Base-by-base conservation (phyloP, 2,113 vertebrate genomes). In the Mola mola region DNA sequence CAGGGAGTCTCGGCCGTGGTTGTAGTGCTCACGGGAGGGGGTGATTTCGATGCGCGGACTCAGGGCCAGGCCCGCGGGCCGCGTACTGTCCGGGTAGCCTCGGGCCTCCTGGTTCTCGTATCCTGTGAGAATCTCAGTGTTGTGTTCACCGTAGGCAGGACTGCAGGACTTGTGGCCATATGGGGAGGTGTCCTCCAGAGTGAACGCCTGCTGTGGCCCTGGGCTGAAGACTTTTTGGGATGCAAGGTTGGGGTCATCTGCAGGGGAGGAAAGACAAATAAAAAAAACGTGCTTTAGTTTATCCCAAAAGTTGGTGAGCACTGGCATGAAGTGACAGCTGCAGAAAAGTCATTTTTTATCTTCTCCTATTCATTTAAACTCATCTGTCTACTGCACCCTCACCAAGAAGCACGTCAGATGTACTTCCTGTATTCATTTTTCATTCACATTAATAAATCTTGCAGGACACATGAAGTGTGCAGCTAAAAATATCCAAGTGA, bases 31-130 rank as follows among this genome's bases (percentile, higher is more conserved):
- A 51, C 95, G 94, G 76, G 95, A 98, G 20, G 95, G 96, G 41
- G 96, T 99, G 90, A 98, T 99, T 87, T 99, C 95, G 59, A 98
- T 99, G 73, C 96, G 94, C 53, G 97, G 97, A 89, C 96, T 98
- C 62, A 94, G 90, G 71, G 95, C 93, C 73, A 95, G 88, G 81
- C 93, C 93, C 15, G 81, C 66, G 22, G 93, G 86, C 78, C 87
- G 93, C 84, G 76, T 80, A 62, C 86, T 81, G 85, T 94, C 94
- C 90, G 92, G 90, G 81, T 93, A 93, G 93, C 82, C 92, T 85
- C 91, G 83, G 85, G 92, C 85, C 92, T 95, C 96, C 91, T 93
- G 89, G 87, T 93, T 90, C 86, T 93, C 93, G 51, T 94, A 97
- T 57, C 89, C 94, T 60, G 92, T 79, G 37, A 94, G 92, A 76